Conservation (phyloP, 2,797 vertebrate genomes). For the Microchirus variegatus region DNA sequence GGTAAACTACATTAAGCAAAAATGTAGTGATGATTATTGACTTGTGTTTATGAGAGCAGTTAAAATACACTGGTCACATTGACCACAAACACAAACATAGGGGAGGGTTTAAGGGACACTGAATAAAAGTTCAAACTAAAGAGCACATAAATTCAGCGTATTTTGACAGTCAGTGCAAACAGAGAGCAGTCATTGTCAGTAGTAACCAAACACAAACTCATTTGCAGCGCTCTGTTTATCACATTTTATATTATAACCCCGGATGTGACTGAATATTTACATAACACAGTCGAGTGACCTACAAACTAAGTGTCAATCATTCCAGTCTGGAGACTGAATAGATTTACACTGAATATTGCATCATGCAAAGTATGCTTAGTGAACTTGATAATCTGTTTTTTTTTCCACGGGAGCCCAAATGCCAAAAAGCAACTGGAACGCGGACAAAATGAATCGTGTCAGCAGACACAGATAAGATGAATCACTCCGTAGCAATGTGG, state of each 20-base stretch:
- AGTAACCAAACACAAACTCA: background rate
- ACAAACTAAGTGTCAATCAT: slow-evolving; percentile 16
- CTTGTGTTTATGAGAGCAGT: no score
- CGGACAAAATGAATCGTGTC: slow-evolving; percentile 49
- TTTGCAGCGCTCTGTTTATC: background rate
- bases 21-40: no score
- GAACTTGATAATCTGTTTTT: slow-evolving; percentile 58
- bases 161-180: slow-evolving; percentile 6
- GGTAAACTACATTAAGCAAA: no score
- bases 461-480: slow-evolving; percentile 55
- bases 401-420: slow-evolving; percentile 24
- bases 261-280: slow-evolving; percentile 44
- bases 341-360: slow-evolving; percentile 66
- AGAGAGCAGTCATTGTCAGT: slow-evolving; percentile 1
- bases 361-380: slow-evolving; percentile 40
- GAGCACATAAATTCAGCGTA: background rate
- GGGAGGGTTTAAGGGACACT: no score
- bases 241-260: slow-evolving; percentile 6
- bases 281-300: slow-evolving; percentile 51
- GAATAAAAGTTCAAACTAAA: background rate
- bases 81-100: no score
- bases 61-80: no score
- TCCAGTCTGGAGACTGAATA: slow-evolving; percentile 39
- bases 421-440: slow-evolving; percentile 49
- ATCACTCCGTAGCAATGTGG: slow-evolving; percentile 40